A percentile compares a stretch with the other conserved stretches of the same genome.
phyloP scores from a whole-genome alignment of 2,888 invertebrate species.

The Phrixothrix hirtus region DNA sequence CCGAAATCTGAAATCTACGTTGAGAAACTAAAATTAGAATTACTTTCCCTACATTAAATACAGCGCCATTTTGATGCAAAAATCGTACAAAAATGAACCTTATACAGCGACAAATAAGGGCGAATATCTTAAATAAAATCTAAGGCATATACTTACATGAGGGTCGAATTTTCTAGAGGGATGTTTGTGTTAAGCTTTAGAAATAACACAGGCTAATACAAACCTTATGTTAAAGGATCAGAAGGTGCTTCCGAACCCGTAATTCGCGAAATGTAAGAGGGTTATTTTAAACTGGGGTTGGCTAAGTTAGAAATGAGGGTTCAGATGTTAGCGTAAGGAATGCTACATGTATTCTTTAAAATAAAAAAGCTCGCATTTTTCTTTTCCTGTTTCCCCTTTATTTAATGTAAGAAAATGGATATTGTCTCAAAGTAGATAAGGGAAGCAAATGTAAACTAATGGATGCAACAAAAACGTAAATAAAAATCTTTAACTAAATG shows the following conservation, averaged over 20 bases:
- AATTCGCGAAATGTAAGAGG: slow-evolving; percentile 42
- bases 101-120: slow-evolving; percentile 46
- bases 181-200: slow-evolving; percentile 47
- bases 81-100: slow-evolving; percentile 49
- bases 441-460: too few relatives aligned
- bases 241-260: slow-evolving; percentile 23
- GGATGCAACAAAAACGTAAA: too few relatives aligned
- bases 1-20: slow-evolving; percentile 51
- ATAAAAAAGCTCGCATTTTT: slow-evolving; percentile 3
- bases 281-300: slow-evolving; percentile 49
- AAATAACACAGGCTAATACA: slow-evolving; percentile 26
- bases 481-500: too few relatives aligned
- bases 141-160: slow-evolving; percentile 50
- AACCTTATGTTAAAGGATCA: slow-evolving; percentile 32
- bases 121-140: slow-evolving; percentile 51
- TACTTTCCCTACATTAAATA: slow-evolving; percentile 56
- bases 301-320: slow-evolving; percentile 50
- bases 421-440: too few relatives aligned
- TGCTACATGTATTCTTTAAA: slow-evolving; percentile 23
- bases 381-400: slow-evolving; percentile 1
- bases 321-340: slow-evolving; percentile 50
- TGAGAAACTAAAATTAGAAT: slow-evolving; percentile 53
- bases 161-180: slow-evolving; percentile 51
- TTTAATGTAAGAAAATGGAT: too few relatives aligned
- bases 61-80: slow-evolving; percentile 52